Evolutionary conservation across 2,797 vertebrate species (phyloP).

Genomic region (Oreonectes daqikongensis): DNA sequence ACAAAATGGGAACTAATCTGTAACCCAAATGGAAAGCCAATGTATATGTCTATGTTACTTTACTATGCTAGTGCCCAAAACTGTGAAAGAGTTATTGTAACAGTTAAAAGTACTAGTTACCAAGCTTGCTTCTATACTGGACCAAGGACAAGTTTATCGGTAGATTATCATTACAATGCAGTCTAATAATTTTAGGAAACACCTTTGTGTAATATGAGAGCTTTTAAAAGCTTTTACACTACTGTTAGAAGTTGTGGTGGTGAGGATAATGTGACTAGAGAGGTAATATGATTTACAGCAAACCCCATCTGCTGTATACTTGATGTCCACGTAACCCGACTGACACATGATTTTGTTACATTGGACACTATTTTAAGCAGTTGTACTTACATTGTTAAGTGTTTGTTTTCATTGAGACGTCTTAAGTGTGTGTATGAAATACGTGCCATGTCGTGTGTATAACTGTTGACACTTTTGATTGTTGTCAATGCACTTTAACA

Average conservation of each 20-base stretch:
- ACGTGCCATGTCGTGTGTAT: constrained; percentile 69
- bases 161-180: background rate
- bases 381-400: background rate
- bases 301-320: background rate
- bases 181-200: constrained; percentile 1
- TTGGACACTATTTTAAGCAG: constrained; percentile 12
- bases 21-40: background rate
- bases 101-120: background rate
- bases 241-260: background rate
- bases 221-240: constrained; percentile 32
- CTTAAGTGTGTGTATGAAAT: constrained; percentile 48
- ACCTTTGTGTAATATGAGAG: background rate
- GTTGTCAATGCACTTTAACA: constrained; percentile 70
- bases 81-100: constrained; percentile 19
- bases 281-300: background rate
- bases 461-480: constrained; percentile 58
- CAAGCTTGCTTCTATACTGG: background rate
- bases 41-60: background rate
- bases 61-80: constrained; percentile 1
- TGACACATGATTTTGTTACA: constrained; percentile 6
- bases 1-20: constrained; percentile 19
- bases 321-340: no score
- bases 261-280: background rate
- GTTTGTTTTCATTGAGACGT: background rate
- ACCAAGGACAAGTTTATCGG: background rate